Evolutionary conservation across 1,140 invertebrate species (phyloP), one percentile per base, ranked within the genome.

Genomic region (Adoxophyes honmai): DNA sequence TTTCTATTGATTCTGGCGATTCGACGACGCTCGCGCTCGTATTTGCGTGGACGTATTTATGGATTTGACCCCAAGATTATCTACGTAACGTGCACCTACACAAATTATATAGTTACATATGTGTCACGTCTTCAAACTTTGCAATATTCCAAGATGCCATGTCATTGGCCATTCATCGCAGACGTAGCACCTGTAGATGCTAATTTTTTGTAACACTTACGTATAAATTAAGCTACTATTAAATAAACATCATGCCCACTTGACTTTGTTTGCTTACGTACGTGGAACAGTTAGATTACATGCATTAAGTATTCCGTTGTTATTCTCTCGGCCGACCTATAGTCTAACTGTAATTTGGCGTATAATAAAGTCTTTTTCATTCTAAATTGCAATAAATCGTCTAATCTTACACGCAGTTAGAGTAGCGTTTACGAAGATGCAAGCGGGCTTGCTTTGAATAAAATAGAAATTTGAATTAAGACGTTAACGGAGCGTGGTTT

Each of bases 1-100:
- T 48, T 48, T 48, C 42, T 48, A 48, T 48, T 48, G 42, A 48
- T 48, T 33, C 10, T 48, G 39, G 42, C 21, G 42, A 48, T 21
- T 21, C 11, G 42, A n/a, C 21, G 11, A 11, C 42, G 21, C 21
- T 28, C 21, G 21, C 42, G 21, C 21, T 28, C 21, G 21, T 28
- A 28, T 28, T 28, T 6, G 18, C 42, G 18, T 48, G 15, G 42
- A 48, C 18, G 42, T 21, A 48, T 48, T 48, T 48, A 18, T 28
- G 6, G 21, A 28, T 28, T 28, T 48, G 21, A 48, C 42, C 21
- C 9, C 10, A 33, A 18, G 42, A 16, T 48, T 14, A 44, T 6
- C 10, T 10, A n/a, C 11, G 18, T 21, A 14, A 15, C 15, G 15
- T 16, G 10, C 42, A 48, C 42, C 2, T 18, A 16, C 7, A 48